phyloP scores from a whole-genome alignment of 2,797 vertebrate species.

The Phoeniculus purpureus region DNA sequence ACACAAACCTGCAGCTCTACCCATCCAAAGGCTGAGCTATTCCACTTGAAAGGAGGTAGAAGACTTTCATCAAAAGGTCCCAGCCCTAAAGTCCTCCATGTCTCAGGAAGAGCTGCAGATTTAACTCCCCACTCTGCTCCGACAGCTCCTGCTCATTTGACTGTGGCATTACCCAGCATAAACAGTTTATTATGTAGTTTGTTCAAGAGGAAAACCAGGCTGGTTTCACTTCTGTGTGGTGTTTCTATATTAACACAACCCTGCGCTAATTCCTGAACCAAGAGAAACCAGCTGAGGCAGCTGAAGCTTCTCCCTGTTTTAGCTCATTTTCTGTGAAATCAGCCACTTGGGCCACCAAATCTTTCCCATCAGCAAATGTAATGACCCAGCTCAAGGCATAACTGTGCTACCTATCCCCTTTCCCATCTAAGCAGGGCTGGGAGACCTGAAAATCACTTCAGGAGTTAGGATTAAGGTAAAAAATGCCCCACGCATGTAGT shows the following conservation, averaged over 20 bases:
- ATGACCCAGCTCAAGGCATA: not conserved
- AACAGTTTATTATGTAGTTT: not conserved
- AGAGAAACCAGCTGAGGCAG: not conserved
- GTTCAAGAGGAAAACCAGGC: not conserved
- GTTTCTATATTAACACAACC: not conserved
- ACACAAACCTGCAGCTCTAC: not conserved
- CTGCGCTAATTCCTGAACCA: not conserved
- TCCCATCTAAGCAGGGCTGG: not conserved
- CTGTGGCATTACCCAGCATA: rapidly evolving
- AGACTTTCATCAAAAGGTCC: not conserved
- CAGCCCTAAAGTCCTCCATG: not conserved
- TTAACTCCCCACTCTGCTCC: not conserved
- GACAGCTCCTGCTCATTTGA: not conserved
- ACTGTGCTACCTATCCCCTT: rapidly evolving
- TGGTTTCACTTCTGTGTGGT: slow-evolving; percentile 11
- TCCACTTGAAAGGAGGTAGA: not conserved
- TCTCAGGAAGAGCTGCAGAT: not conserved
- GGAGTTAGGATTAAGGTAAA: not conserved
- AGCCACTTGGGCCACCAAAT: not conserved
- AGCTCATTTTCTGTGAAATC: not conserved
- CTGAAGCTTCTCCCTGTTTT: not conserved
- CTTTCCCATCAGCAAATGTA: not conserved
- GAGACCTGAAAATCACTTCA: not conserved
- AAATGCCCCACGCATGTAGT: not conserved
- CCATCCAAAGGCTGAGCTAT: not conserved